phyloP scores from a whole-genome alignment of 2,888 invertebrate species.

The Gasteruption jaculator region DNA sequence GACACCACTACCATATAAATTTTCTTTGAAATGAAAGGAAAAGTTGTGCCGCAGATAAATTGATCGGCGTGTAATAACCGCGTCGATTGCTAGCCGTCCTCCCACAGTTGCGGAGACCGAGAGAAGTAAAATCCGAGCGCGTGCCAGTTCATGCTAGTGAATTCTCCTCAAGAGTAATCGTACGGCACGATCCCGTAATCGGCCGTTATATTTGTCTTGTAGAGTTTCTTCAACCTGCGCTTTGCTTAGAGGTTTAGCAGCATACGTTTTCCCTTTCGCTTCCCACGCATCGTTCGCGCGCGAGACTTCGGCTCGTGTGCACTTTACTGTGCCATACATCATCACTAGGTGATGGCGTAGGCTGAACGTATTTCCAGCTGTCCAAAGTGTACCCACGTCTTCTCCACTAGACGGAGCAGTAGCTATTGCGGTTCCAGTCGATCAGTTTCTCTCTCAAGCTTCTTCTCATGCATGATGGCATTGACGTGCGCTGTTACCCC shows the following conservation, averaged over 20 bases:
- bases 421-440: constrained; percentile 39
- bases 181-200: constrained; percentile 9
- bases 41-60: too few relatives aligned
- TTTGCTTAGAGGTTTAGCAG: constrained; percentile 23
- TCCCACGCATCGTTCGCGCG: constrained; percentile 37
- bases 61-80: too few relatives aligned
- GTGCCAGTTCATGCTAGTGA: too few relatives aligned
- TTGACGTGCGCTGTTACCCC: constrained; percentile 28
- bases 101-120: too few relatives aligned
- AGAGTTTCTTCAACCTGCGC: constrained; percentile 30
- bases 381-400: constrained; percentile 36
- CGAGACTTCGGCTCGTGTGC: constrained; percentile 26
- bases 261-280: constrained; percentile 38
- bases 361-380: constrained; percentile 34
- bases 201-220: background rate
- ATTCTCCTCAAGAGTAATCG: too few relatives aligned
- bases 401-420: constrained; percentile 27
- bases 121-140: too few relatives aligned
- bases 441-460: constrained; percentile 27
- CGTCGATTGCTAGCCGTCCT: too few relatives aligned
- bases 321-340: constrained; percentile 40
- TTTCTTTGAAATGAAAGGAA: too few relatives aligned
- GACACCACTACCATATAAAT: too few relatives aligned
- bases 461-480: constrained; percentile 30
- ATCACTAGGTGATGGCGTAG: constrained; percentile 32